Percentiles rank a stretch among this genome's conserved stretches.
phyloP scores from a whole-genome alignment of 2,797 vertebrate species.

The Pipistrellus nathusii region DNA sequence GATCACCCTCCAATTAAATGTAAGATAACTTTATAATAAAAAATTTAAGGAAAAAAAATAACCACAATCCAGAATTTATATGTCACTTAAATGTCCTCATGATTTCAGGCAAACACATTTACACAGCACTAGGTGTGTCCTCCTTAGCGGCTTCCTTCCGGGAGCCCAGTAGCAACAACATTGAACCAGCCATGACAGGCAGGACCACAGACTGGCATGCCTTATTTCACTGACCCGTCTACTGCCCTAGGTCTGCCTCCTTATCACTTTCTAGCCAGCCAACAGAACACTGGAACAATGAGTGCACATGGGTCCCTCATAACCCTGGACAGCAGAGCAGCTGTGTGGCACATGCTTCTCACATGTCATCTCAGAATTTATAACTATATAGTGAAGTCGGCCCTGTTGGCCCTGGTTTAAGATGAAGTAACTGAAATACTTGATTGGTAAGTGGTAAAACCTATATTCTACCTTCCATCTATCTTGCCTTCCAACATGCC shows the following conservation, averaged over 20 bases:
- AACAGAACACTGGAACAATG: not conserved
- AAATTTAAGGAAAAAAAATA: not conserved
- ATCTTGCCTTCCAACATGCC: not conserved
- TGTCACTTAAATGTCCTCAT: not conserved
- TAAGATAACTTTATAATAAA: slow-evolving; percentile 21
- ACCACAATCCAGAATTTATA: not conserved
- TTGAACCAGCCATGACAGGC: not conserved
- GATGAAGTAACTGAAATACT: not conserved
- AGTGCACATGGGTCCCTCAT: fast-evolving
- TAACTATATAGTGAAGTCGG: not conserved
- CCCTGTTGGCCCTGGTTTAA: not conserved
- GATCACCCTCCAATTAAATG: not conserved
- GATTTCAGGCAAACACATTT: not conserved
- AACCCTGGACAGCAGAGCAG: not conserved
- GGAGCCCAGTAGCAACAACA: not conserved
- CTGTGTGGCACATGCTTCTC: not conserved
- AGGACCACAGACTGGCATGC: not conserved
- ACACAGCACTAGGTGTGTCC: not conserved
- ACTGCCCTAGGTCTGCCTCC: not conserved
- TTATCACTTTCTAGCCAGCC: not conserved
- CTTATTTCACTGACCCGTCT: not conserved
- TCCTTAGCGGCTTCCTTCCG: not conserved
- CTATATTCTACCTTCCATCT: not conserved
- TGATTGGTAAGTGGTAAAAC: not conserved
- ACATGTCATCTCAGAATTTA: not conserved